Evolutionary conservation across 2,797 vertebrate species (phyloP).

Genomic region (Gobio occitaniae): DNA sequence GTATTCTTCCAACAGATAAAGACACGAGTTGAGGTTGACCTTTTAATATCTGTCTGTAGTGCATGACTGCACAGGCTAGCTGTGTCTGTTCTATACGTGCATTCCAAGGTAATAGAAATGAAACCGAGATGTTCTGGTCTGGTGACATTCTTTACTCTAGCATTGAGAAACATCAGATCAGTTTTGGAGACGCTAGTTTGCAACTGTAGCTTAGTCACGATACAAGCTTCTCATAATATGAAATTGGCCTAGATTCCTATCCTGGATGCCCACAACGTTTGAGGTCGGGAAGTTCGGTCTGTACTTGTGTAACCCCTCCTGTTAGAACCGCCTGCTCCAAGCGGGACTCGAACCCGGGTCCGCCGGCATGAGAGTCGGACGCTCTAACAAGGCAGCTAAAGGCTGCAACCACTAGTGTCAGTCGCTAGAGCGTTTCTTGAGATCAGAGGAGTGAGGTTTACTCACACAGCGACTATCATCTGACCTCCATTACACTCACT

Average conservation of each 20-base stretch:
- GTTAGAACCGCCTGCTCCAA: too few species aligned
- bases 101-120: background rate
- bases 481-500: too few species aligned
- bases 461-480: too few species aligned
- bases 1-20: background rate
- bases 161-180: background rate
- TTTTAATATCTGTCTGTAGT: background rate
- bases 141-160: slow-evolving; percentile 30
- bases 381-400: too few species aligned
- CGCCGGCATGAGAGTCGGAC: too few species aligned
- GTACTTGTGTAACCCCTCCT: too few species aligned
- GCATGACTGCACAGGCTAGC: background rate
- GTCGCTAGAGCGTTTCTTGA: too few species aligned
- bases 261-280: too few species aligned
- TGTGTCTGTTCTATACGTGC: background rate
- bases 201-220: background rate
- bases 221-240: background rate
- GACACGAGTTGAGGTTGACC: background rate
- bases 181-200: background rate
- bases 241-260: background rate
- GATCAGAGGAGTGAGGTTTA: too few species aligned
- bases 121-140: slow-evolving; percentile 30
- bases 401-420: too few species aligned
- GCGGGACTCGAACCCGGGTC: too few species aligned
- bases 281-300: too few species aligned